Conservation (phyloP, 2,888 invertebrate genomes). For the Epistrophe grossulariae region DNA sequence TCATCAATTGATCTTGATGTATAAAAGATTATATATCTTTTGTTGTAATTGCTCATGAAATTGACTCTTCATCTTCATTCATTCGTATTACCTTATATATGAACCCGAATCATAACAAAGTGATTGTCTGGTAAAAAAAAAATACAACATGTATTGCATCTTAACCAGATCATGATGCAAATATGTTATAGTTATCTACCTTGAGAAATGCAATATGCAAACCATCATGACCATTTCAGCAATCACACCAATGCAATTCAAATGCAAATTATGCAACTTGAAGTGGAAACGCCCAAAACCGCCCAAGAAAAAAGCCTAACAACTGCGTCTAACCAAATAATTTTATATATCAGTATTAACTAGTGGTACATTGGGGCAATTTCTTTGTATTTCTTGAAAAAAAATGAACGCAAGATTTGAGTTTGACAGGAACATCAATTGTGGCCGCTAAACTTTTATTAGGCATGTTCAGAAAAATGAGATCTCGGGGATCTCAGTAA, state of each 20-base stretch:
- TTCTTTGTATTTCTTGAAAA: background rate
- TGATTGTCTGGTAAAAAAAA: constrained; percentile 49
- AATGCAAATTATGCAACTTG: constrained; percentile 41
- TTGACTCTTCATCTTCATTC: constrained; percentile 22
- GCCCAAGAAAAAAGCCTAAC: constrained; percentile 6
- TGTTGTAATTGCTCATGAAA: constrained; percentile 23
- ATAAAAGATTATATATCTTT: constrained; percentile 28
- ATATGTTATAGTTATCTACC: too few species aligned
- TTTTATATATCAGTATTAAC: constrained; percentile 19
- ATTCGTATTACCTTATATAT: background rate
- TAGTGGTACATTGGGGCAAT: background rate
- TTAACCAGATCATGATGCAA: constrained; percentile 4
- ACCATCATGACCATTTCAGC: constrained; percentile 44
- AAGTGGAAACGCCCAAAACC: constrained; percentile 41
- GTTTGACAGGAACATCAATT: too few species aligned
- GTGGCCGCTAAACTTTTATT: too few species aligned
- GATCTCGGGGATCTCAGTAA: too few species aligned
- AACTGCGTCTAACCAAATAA: constrained; percentile 14
- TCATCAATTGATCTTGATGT: background rate
- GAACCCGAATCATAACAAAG: constrained; percentile 55
- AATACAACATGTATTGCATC: background rate
- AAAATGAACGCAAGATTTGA: too few species aligned
- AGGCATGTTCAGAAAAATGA: too few species aligned
- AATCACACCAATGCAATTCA: constrained; percentile 43
- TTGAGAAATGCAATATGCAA: constrained; percentile 12